Base-by-base conservation (phyloP, 2,113 vertebrate species). In the Apistogramma diplotaenia region DNA sequence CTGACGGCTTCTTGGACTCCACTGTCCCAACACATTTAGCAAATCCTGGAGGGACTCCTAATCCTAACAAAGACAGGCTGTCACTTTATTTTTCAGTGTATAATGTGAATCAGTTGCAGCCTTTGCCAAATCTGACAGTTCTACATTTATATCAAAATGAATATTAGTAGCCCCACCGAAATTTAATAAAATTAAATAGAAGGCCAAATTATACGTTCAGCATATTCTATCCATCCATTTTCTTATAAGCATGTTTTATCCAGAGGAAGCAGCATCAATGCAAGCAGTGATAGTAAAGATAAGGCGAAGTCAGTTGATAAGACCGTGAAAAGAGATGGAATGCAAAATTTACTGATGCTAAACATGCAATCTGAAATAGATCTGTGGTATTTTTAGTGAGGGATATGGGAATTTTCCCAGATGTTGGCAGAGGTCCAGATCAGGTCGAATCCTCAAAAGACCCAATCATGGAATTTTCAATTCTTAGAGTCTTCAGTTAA, bases 381-480 rank as follows among this genome's bases (percentile, higher is more conserved):
- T 43, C 7, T 25, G 23, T 43, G 0, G 9, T 51, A 70, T 43
- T 13, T 70, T 51, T 51, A n/a, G 19, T n/a, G 18, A 31, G 29
- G 4, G 16, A 10, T 13, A 0, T 51, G 2, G 10, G 12, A 27
- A n/a, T 40, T 49, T 76, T 73, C 49, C 37, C 0, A 0, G 8
- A 15, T 80, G 56, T 8, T 65, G 46, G 25, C 49, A 5, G 2
- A 43, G 2, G 18, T 13, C 55, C 61, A 70, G 19, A 29, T 70
- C 5, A 62, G 15, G 31, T 55, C 15, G 21, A 16, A 21, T 18
- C 33, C 23, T 40, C 13, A 9, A 59, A 23, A 5, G 3, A 0
- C 15, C 21, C 29, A 54, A 23, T 15, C 43, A 1, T 18, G 23
- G 40, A 11, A 46, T 23, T 46, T 6, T 46, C 8, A 8, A 1